phyloP scores from a whole-genome alignment of 1,140 invertebrate species.

The Ladona fulva region DNA sequence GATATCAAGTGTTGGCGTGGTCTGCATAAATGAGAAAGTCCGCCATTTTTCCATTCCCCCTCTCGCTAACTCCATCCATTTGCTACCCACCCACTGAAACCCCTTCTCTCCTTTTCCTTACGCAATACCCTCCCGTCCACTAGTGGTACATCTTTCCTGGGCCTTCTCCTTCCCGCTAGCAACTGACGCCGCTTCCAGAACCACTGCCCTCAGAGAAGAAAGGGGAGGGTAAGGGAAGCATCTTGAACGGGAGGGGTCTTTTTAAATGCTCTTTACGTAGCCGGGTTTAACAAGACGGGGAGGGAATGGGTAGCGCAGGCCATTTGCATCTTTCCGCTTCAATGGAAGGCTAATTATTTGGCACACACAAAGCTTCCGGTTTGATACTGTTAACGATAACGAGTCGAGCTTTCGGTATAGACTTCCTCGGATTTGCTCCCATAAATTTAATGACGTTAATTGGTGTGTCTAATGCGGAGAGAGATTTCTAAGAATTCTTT shows the following conservation, averaged over 20 bases:
- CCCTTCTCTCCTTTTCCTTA: not conserved
- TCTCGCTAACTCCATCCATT: not conserved
- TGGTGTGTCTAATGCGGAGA: no score
- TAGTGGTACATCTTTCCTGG: no score
- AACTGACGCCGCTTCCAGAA: no score
- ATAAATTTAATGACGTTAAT: no score
- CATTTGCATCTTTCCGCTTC: constrained; percentile 4
- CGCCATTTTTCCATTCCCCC: not conserved
- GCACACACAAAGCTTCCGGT: not conserved
- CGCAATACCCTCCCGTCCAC: no score
- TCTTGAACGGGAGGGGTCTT: not conserved
- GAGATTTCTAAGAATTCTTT: no score
- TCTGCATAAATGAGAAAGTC: constrained; percentile 3
- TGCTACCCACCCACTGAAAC: not conserved
- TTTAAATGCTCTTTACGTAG: constrained; percentile 1
- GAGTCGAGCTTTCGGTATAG: no score
- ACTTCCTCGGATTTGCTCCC: no score
- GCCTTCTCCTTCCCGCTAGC: not conserved
- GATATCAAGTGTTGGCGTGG: constrained; percentile 2
- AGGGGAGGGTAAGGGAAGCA: not conserved
- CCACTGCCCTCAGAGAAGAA: not conserved
- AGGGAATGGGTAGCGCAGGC: not conserved
- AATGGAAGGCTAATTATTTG: constrained; percentile 10
- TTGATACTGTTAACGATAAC: no score
- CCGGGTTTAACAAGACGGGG: not conserved